Percentiles rank a stretch among this genome's conserved stretches.
These are phyloP conservation scores for Alethe diademata DNA, from an alignment of 2,113 vertebrate species.

Conservation along the genomic window DNA sequence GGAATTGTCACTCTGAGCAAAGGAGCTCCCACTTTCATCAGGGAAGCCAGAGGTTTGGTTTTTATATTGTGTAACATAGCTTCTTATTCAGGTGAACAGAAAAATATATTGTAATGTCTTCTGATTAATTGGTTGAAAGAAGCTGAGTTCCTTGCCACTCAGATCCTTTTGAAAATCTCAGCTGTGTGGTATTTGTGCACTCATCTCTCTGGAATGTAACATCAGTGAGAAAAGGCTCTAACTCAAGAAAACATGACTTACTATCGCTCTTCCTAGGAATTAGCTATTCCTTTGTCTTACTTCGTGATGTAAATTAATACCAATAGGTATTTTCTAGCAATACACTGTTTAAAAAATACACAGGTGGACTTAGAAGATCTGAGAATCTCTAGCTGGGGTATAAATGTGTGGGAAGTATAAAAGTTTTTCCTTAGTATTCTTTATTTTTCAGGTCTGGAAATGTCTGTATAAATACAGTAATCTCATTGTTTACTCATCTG, in stretches of 20 bases:
- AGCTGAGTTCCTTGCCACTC: slow-evolving; percentile 21
- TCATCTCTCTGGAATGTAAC: slow-evolving; percentile 4
- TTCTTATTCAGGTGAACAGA: neutral
- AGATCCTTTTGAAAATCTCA: slow-evolving; percentile 50
- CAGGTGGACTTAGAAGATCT: neutral
- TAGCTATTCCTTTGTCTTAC: neutral
- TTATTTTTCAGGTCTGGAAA: neutral
- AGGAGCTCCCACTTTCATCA: neutral
- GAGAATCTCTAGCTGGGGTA: neutral
- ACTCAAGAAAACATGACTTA: slow-evolving; percentile 23
- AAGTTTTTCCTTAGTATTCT: neutral
- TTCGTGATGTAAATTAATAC: neutral
- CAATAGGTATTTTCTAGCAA: neutral
- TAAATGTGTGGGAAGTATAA: neutral
- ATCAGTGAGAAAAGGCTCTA: neutral
- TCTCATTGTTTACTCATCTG: neutral
- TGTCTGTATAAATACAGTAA: neutral
- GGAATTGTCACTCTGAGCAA: neutral
- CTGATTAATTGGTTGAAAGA: slow-evolving; percentile 48
- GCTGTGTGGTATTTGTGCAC: slow-evolving; percentile 42
- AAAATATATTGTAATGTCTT: slow-evolving; percentile 31
- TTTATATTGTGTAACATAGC: neutral
- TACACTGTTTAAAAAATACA: neutral
- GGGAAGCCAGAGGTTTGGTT: neutral
- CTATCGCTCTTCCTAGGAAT: slow-evolving; percentile 40